These are phyloP conservation scores for Pseudomyrmex gracilis DNA, from an alignment of 1,140 invertebrate genomes.

Conservation along the genomic window DNA sequence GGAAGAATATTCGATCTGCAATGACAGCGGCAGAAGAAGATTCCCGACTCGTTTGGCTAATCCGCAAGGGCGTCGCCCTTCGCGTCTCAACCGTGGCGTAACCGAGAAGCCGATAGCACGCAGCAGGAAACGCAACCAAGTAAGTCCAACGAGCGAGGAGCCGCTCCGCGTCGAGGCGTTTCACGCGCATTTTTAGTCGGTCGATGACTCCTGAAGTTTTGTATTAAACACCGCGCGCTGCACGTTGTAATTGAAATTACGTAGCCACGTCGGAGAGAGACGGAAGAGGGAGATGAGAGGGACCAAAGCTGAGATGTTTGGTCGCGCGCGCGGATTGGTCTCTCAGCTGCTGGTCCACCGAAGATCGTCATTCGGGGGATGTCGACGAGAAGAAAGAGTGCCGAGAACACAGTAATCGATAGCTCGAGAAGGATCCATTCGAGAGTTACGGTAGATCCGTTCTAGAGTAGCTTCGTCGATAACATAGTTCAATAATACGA, in stretches of 20 bases:
- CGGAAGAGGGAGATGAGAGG: conserved; percentile 8
- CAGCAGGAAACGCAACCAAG: conserved; percentile 59
- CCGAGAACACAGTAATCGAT: no score
- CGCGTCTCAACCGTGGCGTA: conserved; percentile 42
- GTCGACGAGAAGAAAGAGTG: no score
- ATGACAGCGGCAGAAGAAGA: not conserved
- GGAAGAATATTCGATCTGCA: not conserved
- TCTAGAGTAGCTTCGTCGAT: no score
- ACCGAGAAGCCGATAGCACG: conserved; percentile 43
- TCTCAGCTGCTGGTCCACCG: not conserved
- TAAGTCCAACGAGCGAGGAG: conserved; percentile 42
- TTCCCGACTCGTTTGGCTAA: conserved; percentile 25
- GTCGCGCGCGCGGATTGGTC: conserved; percentile 12
- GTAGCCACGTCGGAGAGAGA: conserved; percentile 12
- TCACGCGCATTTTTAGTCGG: conserved; percentile 61
- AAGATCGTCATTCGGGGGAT: no score
- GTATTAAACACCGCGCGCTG: conserved; percentile 50
- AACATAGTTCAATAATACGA: no score
- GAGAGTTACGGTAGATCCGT: no score
- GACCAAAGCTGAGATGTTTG: conserved; percentile 14
- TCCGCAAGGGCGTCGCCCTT: conserved; percentile 56
- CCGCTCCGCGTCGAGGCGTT: conserved; percentile 57
- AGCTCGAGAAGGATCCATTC: no score
- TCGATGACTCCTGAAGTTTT: conserved; percentile 50
- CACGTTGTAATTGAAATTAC: conserved; percentile 57